Evolutionary conservation across 2,888 invertebrate genomes (phyloP), one percentile per base, ranked within the genome.

Genomic region (Carterocephalus palaemon): DNA sequence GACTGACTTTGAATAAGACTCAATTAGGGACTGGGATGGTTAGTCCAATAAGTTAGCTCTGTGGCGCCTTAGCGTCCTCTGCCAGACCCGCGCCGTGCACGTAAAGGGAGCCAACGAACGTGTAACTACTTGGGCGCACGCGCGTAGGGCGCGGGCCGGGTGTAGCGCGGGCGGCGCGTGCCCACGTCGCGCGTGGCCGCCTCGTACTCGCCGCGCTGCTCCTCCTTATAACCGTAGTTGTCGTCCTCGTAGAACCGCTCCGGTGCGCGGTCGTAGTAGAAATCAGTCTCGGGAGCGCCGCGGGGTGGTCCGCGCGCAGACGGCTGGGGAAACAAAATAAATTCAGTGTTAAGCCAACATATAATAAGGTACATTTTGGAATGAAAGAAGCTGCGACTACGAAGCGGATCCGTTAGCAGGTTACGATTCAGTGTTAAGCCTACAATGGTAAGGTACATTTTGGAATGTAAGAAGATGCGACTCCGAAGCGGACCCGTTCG

Each of bases 281-380:
- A 92, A 59, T 94, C 94, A 87, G 51, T 90, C 81, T 62, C 94
- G 69, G 51, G 93, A 89, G 59, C 92, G 82, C 75, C 92, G 90
- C 64, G 89, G 62, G 53, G 80, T n/a, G 68, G 75, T n/a, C 62
- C 79, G 38, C 71, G 74, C 37, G 72, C 70, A 68, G 42, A 34
- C 42, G 32, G 40, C 5, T 9, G 17, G 7, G 9, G 9, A 8
- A 23, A 0, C 4, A 10, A 10, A 1, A 12, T 26, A 12, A 12
- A n/a, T n/a, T n/a, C n/a, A n/a, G n/a, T n/a, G n/a, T n/a, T n/a
- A n/a, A n/a, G n/a, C n/a, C n/a, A n/a, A n/a, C n/a, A n/a, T n/a
- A n/a, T n/a, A n/a, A n/a, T n/a, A n/a, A n/a, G n/a, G n/a, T n/a
- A n/a, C n/a, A n/a, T n/a, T n/a, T n/a, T n/a, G n/a, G n/a, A n/a